Evolutionary conservation across 2,888 invertebrate genomes (phyloP).

Genomic region (Pseudococcus viburni): DNA sequence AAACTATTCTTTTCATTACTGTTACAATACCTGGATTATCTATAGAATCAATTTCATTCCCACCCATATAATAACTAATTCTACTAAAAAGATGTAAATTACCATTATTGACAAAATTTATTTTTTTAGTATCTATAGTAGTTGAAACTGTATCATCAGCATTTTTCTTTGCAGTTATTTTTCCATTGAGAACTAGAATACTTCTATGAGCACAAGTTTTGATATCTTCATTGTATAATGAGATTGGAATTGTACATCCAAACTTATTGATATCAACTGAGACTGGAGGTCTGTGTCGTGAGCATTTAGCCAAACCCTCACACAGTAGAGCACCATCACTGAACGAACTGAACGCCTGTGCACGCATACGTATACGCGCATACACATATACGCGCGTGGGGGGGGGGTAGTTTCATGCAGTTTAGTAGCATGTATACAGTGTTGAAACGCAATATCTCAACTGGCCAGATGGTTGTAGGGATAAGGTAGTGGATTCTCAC

Average conservation of each 20-base stretch:
- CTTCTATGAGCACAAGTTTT: conserved; percentile 34
- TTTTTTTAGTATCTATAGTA: conserved; percentile 57
- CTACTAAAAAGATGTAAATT: conserved; percentile 59
- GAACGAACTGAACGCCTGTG: no score
- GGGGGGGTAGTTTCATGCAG: no score
- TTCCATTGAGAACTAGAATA: conserved; percentile 38
- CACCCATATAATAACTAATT: conserved; percentile 55
- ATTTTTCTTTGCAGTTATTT: conserved; percentile 48
- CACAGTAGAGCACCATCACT: no score
- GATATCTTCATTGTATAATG: conserved; percentile 7
- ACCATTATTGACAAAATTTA: conserved; percentile 58
- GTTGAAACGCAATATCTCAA: no score
- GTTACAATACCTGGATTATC: conserved; percentile 47
- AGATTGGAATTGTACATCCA: neutral
- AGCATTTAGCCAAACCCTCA: no score
- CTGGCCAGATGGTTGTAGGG: no score
- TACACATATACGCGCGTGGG: no score
- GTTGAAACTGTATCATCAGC: conserved; percentile 32
- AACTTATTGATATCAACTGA: neutral
- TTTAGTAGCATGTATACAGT: no score
- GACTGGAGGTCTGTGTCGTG: no score
- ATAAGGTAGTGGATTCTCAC: no score
- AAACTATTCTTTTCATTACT: conserved; percentile 51
- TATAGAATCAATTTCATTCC: conserved; percentile 57
- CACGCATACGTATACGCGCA: no score